Conservation (phyloP, 2,888 invertebrate species). For the Nephrocerus scutellatus region DNA sequence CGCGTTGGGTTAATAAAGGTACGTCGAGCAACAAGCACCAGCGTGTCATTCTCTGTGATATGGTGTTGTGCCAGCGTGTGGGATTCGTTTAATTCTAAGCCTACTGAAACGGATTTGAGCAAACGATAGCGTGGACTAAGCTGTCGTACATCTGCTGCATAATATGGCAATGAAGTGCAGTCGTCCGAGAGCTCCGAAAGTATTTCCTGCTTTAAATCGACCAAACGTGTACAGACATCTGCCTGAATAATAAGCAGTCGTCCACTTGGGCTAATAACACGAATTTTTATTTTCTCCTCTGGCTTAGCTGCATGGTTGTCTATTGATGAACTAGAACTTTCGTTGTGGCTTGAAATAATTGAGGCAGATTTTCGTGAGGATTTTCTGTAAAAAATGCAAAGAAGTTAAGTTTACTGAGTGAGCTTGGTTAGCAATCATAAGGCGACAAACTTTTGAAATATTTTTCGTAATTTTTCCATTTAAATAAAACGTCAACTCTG, state of each 20-base stretch:
- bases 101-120: conserved; percentile 37
- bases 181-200: conserved; percentile 42
- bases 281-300: conserved; percentile 34
- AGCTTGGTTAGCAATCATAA: neutral
- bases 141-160: conserved; percentile 38
- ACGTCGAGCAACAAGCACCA: conserved; percentile 37
- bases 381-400: neutral
- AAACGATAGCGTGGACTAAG: conserved; percentile 40
- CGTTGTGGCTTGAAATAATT: neutral
- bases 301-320: neutral
- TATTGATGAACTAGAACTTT: conserved; percentile 1
- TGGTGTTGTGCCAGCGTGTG: conserved; percentile 32
- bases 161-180: conserved; percentile 38
- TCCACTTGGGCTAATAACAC: conserved; percentile 42
- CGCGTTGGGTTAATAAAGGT: conserved; percentile 34
- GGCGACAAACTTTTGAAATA: conserved; percentile 39
- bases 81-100: conserved; percentile 34
- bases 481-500: conserved; percentile 24
- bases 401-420: neutral
- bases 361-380: neutral
- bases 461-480: conserved; percentile 42
- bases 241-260: conserved; percentile 36
- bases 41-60: conserved; percentile 38
- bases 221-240: conserved; percentile 33
- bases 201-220: conserved; percentile 41